A percentile compares a stretch with the other conserved stretches of the same genome.
Conservation (phyloP, 2,113 vertebrate genomes). For the Mesembrinibis cayennensis region DNA sequence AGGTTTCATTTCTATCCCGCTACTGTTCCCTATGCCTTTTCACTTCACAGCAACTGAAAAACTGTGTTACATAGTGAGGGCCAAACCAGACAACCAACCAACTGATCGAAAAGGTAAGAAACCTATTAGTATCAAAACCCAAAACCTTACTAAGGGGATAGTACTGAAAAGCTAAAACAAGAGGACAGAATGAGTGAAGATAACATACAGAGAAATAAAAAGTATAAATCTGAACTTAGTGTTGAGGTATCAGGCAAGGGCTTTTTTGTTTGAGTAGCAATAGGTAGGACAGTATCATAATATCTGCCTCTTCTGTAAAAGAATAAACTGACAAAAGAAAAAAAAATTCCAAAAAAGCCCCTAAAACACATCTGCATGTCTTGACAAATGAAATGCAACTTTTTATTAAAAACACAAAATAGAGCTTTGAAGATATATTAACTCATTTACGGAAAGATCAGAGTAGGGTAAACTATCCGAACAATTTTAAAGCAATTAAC, state of each 20-base stretch:
- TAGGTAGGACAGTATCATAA: neutral
- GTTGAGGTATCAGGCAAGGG: neutral
- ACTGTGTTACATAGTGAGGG: neutral
- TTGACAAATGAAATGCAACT: neutral
- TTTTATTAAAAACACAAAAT: neutral
- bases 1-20: neutral
- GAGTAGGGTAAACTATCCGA: neutral
- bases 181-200: neutral
- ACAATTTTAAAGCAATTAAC: neutral
- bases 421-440: neutral
- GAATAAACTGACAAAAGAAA: neutral
- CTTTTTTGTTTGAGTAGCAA: neutral
- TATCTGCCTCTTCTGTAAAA: neutral
- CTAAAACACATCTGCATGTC: neutral
- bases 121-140: neutral
- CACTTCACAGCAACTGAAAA: neutral
- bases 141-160: neutral
- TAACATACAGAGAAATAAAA: neutral
- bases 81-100: neutral
- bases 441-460: neutral
- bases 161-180: neutral
- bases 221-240: neutral
- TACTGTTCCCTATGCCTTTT: neutral
- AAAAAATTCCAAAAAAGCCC: neutral
- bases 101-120: neutral